These are phyloP conservation scores for Haemorhous mexicanus DNA, from an alignment of 2,113 vertebrate species.

Conservation along the genomic window DNA sequence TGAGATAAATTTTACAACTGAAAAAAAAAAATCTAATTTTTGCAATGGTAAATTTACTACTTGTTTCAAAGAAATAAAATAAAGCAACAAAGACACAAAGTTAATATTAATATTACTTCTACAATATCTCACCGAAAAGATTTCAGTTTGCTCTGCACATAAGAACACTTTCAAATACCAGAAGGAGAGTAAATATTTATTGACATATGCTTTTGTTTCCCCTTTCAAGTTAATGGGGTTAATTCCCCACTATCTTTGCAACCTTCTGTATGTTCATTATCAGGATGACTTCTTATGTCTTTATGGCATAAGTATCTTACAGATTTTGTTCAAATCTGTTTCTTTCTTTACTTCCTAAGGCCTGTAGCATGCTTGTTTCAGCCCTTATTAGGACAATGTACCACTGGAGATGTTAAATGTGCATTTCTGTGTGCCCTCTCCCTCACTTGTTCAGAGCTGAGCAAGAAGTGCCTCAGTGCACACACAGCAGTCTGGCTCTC, in stretches of 20 bases:
- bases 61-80: conserved; percentile 59
- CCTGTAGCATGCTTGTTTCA: background rate
- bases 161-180: background rate
- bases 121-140: conserved; percentile 24
- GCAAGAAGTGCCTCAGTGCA: background rate
- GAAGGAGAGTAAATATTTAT: conserved; percentile 38
- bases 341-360: background rate
- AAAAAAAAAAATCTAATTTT: conserved; percentile 50
- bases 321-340: background rate
- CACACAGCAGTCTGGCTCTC: background rate
- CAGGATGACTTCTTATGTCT: background rate
- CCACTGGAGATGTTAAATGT: background rate
- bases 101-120: conserved; percentile 62
- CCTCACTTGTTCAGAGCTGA: background rate
- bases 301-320: background rate
- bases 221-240: conserved; percentile 43
- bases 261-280: background rate
- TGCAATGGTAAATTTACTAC: conserved; percentile 67
- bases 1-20: conserved; percentile 65
- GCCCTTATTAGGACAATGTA: background rate
- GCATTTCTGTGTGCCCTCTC: background rate
- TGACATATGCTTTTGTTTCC: background rate
- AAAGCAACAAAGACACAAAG: conserved; percentile 63
- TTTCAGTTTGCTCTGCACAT: background rate
- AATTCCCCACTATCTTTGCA: conserved; percentile 26